Evolutionary conservation across 1,140 invertebrate genomes (phyloP), one percentile per base, ranked within the genome.

Genomic region (Hycleus cichorii): DNA sequence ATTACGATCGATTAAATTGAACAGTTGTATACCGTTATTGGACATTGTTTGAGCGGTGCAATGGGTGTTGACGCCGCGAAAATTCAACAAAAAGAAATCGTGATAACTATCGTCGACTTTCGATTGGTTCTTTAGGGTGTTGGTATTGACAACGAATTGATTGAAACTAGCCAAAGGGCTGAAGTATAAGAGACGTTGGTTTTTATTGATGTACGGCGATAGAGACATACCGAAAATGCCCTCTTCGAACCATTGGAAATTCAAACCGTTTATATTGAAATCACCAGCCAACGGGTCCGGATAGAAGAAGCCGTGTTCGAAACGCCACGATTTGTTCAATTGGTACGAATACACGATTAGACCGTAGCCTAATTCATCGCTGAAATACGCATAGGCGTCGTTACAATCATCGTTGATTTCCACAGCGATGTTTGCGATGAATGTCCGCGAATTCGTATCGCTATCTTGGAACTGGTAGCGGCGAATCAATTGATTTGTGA

Each of bases 351-450:
- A 91, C 2, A 83, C 81, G 39, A 91, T 85, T 2, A 91, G 69
- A 1, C 88, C 88, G 64, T 90, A 90, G 10, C 87, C 88, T 1
- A 90, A 73, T 70, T 90, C 88, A 66, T 91, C 88, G 0, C 88
- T 88, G 72, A 90, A 83, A 64, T 91, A 91, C 2, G 88, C 87
- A 64, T 81, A 88, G 0, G 84, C 82, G 66, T 91, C 88, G 0
- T 90, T 83, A 67, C 88, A 91, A 39, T 75, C 81, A 61, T 80
- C 78, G 44, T 88, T 87, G 50, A 89, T 76, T 60, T 91, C 88
- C 0, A 91, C 79, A 2, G 85, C 88, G 49, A 90, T 89, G 62
- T 90, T 91, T 8, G 88, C 88, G 32, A 90, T 89, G 69, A 90
- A 90, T 0, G 88, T 89, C 18, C 84, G 81, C 47, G 81, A 74